A percentile compares a stretch with the other conserved stretches of the same genome.
Conservation (phyloP, 2,113 vertebrate species). For the Bubo blakistoni region DNA sequence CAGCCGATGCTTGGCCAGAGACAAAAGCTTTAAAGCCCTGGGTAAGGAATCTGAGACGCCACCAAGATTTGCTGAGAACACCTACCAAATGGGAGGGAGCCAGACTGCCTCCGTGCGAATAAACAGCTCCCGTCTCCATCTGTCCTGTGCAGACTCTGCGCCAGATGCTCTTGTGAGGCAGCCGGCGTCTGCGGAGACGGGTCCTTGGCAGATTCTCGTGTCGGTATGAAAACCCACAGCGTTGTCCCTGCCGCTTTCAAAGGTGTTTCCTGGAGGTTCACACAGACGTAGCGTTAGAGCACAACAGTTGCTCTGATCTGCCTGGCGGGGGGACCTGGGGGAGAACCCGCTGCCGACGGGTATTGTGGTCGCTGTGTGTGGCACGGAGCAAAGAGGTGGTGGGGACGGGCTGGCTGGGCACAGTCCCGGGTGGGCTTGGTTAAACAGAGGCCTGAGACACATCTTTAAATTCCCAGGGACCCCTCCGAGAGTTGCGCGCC, state of each 20-base stretch:
- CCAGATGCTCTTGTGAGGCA: slow-evolving; percentile 31
- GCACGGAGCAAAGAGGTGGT: not conserved
- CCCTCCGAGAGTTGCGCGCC: accelerated
- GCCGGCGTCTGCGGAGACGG: not conserved
- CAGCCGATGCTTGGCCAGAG: not conserved
- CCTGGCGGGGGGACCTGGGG: not conserved
- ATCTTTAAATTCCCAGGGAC: not conserved
- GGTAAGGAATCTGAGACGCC: not conserved
- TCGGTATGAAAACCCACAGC: not conserved
- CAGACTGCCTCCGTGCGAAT: not conserved
- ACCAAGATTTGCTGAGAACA: not conserved
- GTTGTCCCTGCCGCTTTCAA: not conserved
- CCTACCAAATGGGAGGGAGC: not conserved
- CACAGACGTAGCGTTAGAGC: not conserved
- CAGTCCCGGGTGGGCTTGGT: not conserved
- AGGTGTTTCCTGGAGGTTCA: not conserved
- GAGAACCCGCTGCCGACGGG: not conserved
- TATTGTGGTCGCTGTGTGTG: accelerated
- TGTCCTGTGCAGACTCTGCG: not conserved
- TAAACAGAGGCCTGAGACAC: not conserved
- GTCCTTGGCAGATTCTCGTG: not conserved
- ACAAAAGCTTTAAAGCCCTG: not conserved
- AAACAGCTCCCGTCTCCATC: slow-evolving; percentile 8
- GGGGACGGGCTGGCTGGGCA: not conserved
- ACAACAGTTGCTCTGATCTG: not conserved